phyloP scores from a whole-genome alignment of 2,888 invertebrate species.

The Drosophila nr. perissopoda region DNA sequence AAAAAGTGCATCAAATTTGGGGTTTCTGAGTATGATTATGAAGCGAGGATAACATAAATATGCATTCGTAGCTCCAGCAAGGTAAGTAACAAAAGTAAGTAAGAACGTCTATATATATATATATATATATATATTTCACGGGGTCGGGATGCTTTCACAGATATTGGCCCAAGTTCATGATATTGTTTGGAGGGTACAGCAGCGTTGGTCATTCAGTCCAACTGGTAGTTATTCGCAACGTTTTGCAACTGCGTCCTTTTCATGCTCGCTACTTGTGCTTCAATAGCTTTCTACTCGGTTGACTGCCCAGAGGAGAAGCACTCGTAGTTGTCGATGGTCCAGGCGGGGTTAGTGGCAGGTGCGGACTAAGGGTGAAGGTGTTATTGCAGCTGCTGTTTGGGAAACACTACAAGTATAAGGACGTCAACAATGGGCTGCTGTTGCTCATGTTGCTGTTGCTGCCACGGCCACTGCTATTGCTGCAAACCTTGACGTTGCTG shows the following conservation, averaged over 20 bases:
- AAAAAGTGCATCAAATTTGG: background rate
- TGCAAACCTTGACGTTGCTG: background rate
- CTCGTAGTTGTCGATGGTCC: background rate
- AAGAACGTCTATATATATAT: background rate
- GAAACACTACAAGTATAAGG: conserved; percentile 27
- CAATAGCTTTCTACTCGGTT: conserved; percentile 60
- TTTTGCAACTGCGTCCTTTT: conserved; percentile 4
- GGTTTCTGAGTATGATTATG: background rate
- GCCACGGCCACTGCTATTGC: conserved; percentile 3
- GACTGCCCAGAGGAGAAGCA: conserved; percentile 19
- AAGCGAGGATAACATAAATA: background rate
- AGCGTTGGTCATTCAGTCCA: conserved; percentile 18
- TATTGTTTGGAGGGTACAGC: conserved; percentile 23
- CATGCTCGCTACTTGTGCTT: conserved; percentile 34
- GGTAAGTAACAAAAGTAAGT: background rate
- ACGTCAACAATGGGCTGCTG: conserved; percentile 35
- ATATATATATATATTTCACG: background rate
- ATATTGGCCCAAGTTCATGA: background rate
- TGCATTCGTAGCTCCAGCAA: background rate
- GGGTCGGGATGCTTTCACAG: background rate
- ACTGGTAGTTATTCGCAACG: conserved; percentile 1
- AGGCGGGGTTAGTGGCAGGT: background rate
- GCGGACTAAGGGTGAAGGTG: conserved; percentile 5
- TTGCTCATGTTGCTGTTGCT: conserved; percentile 7
- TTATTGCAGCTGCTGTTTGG: conserved; percentile 20